phyloP scores from a whole-genome alignment of 2,113 vertebrate species.

The Leucopsar rothschildi region DNA sequence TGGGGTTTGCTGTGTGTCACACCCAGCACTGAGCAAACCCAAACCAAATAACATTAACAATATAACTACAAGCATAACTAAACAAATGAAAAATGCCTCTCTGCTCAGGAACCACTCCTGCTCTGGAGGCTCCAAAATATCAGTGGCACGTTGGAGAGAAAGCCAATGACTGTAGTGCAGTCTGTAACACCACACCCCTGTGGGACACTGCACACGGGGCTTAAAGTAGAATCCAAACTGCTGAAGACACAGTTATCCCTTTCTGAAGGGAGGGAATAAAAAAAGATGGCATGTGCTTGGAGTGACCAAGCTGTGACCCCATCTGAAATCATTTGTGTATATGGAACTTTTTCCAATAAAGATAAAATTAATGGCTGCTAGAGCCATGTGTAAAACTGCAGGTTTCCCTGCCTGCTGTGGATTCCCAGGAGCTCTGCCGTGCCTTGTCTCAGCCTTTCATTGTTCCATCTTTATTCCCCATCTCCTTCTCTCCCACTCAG shows the following conservation, averaged over 20 bases:
- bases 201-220: neutral
- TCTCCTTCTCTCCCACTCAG: neutral
- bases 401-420: neutral
- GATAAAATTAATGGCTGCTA: neutral
- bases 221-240: neutral
- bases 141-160: neutral
- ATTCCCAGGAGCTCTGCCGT: neutral
- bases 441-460: neutral
- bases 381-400: neutral
- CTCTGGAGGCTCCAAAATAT: neutral
- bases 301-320: conserved; percentile 12
- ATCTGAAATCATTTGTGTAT: neutral
- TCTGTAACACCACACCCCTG: neutral
- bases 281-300: neutral
- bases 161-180: neutral
- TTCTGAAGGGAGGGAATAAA: neutral
- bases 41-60: no score
- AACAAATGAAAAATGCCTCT: no score
- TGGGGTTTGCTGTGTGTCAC: neutral
- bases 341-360: neutral
- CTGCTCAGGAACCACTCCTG: neutral
- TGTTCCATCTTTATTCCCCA: neutral
- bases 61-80: no score
- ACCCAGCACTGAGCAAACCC: neutral
- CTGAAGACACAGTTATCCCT: neutral